Base-by-base conservation (phyloP, 2,113 vertebrate genomes). In the Pteruthius melanotis region DNA sequence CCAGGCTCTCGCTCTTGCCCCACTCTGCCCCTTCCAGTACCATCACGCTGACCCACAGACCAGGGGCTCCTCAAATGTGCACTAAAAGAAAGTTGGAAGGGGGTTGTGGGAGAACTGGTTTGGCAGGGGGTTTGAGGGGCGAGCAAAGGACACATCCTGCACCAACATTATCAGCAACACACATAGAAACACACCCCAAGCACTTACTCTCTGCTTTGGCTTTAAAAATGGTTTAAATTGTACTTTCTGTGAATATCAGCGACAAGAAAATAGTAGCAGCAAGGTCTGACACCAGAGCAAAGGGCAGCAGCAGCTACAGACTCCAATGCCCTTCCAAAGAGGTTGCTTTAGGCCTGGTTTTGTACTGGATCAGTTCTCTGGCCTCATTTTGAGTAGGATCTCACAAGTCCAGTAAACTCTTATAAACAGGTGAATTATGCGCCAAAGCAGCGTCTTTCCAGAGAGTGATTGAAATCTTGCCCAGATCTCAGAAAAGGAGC, bases 21-120 rank as follows among this genome's bases (percentile, higher is more conserved):
- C 2, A 3, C 11, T 85, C 33, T 49, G 70, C 17, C 22, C 37
- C 16, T 24, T 2, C 12, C 14, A 9, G 33, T 14, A 44, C 16
- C 15, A 2, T 17, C 1, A 0, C 8, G 6, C 15, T 26, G 7
- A 39, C 42, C 37, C 33, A 28, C 0, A 0, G 56, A 30, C 8
- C 15, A 42, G 39, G 45, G 28, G 22, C n/a, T 65, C 47, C 65
- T 71, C 66, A 24, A 39, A 12, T 0, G 0, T 5, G 9, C 23
- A 7, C 15, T 33, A 5, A 35, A 69, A 27, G 8, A 35, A 40
- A 24, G 45, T 5, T 44, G 23, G 14, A 54, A 53, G 8, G 24
- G 24, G 12, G 21, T 35, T 6, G 2, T 2, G 7, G 14, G 57
- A 44, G 13, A 47, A 6, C n/a, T 27, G 54, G 8, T 27, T 61